Base-by-base conservation (phyloP, 2,888 invertebrate genomes). In the Argyresthia goedartella region DNA sequence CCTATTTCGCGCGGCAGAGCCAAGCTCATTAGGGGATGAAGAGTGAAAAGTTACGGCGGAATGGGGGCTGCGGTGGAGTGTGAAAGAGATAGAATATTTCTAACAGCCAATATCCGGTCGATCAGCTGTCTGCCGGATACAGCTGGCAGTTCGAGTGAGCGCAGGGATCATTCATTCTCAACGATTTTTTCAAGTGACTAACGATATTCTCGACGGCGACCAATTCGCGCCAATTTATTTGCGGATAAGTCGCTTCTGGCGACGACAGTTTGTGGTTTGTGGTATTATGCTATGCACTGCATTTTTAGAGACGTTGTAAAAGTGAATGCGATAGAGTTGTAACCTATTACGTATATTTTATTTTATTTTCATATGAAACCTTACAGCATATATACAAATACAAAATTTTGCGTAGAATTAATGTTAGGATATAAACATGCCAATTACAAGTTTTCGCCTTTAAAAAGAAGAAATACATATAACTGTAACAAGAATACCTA, bases 31-130 rank as follows among this genome's bases (percentile, higher is more conserved):
- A 79, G 62, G 64, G 63, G 60, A 58, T 62, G 64, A 69, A 75
- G 74, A 73, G 72, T 78, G 73, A 73, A 73, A 71, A 71, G 63
- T 64, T 61, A 57, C 59, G 65, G 66, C 36, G 60, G 63, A 66
- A 71, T 64, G 57, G 62, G 57, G 56, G 55, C 55, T 55, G 54
- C 47, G 53, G 25, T 25, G 3, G 25, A 44, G 49, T 41, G 66
- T 59, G 66, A 65, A 67, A 67, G 73, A 67, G 68, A 68, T 59
- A 61, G 59, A 59, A 64, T 64, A 63, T 68, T 66, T 66, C 63
- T 80, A 82, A 81, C 80, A 75, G 80, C 77, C 79, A 84, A 84
- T 85, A 85, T 84, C 84, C 85, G 79, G 70, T 71, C 80, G 80
- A 85, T 85, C 85, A 85, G 85, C 81, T 82, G 81, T 77, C 73